Evolutionary conservation across 1,140 invertebrate genomes (phyloP), one percentile per base, ranked within the genome.

Genomic region (Formica exsecta): DNA sequence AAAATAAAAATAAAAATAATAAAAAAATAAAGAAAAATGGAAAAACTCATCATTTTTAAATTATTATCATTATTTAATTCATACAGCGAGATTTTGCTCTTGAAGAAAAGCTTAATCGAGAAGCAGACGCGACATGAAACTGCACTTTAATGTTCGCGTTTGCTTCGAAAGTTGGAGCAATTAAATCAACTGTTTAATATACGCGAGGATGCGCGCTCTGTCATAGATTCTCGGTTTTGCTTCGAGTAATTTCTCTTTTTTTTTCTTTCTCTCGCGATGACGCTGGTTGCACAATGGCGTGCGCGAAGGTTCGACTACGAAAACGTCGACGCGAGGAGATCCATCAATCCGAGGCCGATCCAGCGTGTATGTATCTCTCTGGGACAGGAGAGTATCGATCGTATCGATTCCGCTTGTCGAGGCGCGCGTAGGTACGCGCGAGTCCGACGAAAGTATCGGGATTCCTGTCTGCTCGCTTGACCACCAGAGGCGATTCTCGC

Each of bases 271-370:
- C 48, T 41, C 74, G 16, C 80, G 41, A 62, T 13, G 71, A 85
- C 75, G 79, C 61, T 38, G 66, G 83, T 90, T 90, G 86, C 91
- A 85, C 87, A 89, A 92, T 79, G 71, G 80, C 62, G 57, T 59
- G 13, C 61, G 66, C 25, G 36, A 81, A 87, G 86, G 73, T 48
- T 61, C 74, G 81, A 85, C 90, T 89, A 92, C 91, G 89, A 93
- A 92, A 93, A 88, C 86, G 87, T 88, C 85, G 90, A 77, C 86
- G 79, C 85, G 85, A 88, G 89, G 71, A 89, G 89, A 93, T 93
- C 90, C 90, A 93, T 94, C 92, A 90, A 93, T 92, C 90, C 89
- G 74, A 64, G 64, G 75, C 62, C 71, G 61, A 85, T 73, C 16
- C 62, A 38, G 51, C 80, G 66, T 68, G 38, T 75, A 86, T 57